Base-by-base conservation (phyloP, 2,888 invertebrate species). In the Cryptus armator region DNA sequence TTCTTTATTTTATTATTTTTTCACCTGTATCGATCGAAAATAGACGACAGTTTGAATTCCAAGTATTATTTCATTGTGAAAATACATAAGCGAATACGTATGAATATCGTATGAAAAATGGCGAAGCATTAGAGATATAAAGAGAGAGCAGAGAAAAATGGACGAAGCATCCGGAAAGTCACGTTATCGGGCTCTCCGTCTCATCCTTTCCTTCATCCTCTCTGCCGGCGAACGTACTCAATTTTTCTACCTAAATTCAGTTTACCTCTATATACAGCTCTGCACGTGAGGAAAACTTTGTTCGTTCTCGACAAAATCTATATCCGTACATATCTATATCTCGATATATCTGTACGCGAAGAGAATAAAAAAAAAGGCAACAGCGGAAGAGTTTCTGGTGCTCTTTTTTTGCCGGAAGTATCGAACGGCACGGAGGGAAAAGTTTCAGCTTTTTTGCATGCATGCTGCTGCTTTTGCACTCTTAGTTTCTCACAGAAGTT, bases 361-460 rank as follows among this genome's bases (percentile, higher is more conserved):
- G 43, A 66, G 19, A 29, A 48, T 56, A 56, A 72, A 72, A 10
- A 37, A 62, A 16, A 24, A 32, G 32, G 6, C 19, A 32, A 66
- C 16, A 19, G 16, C 16, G 19, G 29, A 46, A 44, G 29, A 77
- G 56, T 77, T 77, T 67, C 67, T 24, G 67, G 6, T 37, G 5
- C 24, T 44, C 67, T 44, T 44, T 16, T 56, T 67, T 44, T n/a
- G 44, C 24, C 66, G 67, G 43, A 59, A 77, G 77, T 67, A 77
- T 77, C 77, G 77, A 43, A 77, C 77, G 67, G 56, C 56, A 44
- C 48, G 62, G 29, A 29, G 43, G 62, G 67, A 16, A 77, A 77
- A 77, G 56, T 77, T 77, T 53, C 46, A 53, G 77, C 53, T 44
- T 77, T 77, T 77, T 77, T 74, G 76, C 67, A 77, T 77, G 67